Conservation (phyloP, 1,140 invertebrate genomes). For the Gerris buenoi region DNA sequence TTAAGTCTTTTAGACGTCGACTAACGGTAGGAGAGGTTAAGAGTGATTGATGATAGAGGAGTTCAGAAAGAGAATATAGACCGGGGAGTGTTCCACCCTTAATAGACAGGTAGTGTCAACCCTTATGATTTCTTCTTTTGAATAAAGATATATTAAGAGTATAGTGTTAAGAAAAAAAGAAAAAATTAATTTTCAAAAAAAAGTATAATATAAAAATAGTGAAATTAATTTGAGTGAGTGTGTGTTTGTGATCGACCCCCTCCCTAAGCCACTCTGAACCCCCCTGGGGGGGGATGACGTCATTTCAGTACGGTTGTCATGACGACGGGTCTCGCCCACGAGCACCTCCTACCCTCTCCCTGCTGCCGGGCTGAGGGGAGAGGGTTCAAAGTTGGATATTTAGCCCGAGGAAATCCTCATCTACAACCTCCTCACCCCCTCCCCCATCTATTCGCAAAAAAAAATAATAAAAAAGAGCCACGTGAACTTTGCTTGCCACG, state of each 20-base stretch:
- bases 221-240: background rate
- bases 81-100: too few species aligned
- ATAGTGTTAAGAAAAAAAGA: too few species aligned
- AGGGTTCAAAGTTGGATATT: background rate
- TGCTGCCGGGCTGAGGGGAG: background rate
- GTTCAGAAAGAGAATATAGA: too few species aligned
- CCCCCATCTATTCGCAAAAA: too few species aligned
- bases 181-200: too few species aligned
- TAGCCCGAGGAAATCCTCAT: too few species aligned
- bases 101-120: too few species aligned
- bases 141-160: too few species aligned
- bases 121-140: too few species aligned
- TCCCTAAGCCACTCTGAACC: background rate
- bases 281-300: background rate
- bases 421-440: too few species aligned
- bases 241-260: background rate
- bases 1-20: background rate
- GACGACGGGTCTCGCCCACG: background rate
- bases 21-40: background rate
- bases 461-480: background rate
- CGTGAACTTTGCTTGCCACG: background rate
- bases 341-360: background rate
- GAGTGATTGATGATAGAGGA: background rate
- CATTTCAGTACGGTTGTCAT: background rate
- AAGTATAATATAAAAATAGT: too few species aligned